Evolutionary conservation across 92 coral and sea anemone genomes (phyloP), one percentile per base, ranked within the genome.

Genomic region (Umimayanthus kanabou): DNA sequence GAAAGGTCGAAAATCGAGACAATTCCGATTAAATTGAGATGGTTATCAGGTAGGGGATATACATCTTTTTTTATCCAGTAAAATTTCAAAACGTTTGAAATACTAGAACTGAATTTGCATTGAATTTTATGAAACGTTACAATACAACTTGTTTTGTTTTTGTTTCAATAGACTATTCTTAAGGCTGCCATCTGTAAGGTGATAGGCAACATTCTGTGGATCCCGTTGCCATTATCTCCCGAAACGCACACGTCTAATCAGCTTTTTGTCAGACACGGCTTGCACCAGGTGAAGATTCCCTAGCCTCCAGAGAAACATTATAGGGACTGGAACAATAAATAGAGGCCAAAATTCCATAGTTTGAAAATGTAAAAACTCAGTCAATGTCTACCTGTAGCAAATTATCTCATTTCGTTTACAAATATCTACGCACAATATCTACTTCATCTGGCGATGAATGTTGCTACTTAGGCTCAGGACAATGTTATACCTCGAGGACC

Each of bases 321-420:
- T 33, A 16, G 85, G 13, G 73, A 53, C 26, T 5, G 55, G 6
- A 53, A 65, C 73, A 80, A 80, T 80, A 80, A 80, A 80, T 80
- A 80, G 85, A 80, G 73, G 47, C 8, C 71, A 80, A 57, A 33
- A 80, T 30, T 37, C 50, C 79, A 74, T 5, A 43, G 9, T 5
- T 43, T 43, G 49, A 43, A 43, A 23, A 39, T 39, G 16, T 14
- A 23, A 73, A 75, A 40, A 18, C 39, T 43, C 10, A 75, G 77
- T 13, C 22, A 73, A 18, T 26, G 28, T 73, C 6, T 9, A 73
- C 43, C 77, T 23, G 9, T 25, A 61, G 6, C n/a, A 73, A 73
- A 73, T 73, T 23, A 73, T 73, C 77, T 39, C 8, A 5, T 75
- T 22, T 37, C 50, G 47, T 37, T 75, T 39, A 75, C 13, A 37